Evolutionary conservation across 30 jellyfish, hydroid and myxozoan genomes (phyloP).

Genomic region (Hydractinia echinata): DNA sequence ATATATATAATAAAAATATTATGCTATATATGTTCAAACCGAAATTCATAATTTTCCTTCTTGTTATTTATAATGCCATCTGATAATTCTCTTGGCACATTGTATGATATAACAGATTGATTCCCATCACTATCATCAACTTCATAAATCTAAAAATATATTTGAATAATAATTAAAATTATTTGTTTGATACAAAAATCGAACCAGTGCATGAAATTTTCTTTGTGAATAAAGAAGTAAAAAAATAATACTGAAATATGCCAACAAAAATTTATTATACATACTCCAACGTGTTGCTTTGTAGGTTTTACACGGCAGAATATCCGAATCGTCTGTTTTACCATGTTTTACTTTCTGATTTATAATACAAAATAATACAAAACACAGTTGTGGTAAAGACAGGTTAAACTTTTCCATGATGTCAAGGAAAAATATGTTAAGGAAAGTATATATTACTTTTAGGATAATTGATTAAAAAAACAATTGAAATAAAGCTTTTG

Average conservation of each 20-base stretch:
- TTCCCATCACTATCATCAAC: conserved; percentile 51
- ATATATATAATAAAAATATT: too few species aligned
- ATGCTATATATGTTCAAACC: conserved; percentile 20
- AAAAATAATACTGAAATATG: neutral
- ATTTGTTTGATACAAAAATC: too few species aligned
- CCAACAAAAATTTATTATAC: neutral
- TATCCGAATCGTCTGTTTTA: conserved; percentile 76
- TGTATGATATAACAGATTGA: conserved; percentile 45
- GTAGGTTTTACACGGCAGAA: conserved; percentile 81
- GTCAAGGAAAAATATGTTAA: too few species aligned
- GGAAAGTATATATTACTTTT: too few species aligned
- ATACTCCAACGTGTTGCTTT: conserved; percentile 32
- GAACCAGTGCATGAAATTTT: too few species aligned
- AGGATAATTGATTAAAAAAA: too few species aligned
- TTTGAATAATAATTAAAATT: neutral
- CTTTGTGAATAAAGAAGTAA: too few species aligned
- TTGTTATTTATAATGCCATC: conserved; percentile 74
- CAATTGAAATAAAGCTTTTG: too few species aligned
- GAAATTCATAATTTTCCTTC: conserved; percentile 65
- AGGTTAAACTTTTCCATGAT: too few species aligned
- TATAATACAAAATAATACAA: too few species aligned
- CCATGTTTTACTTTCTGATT: conserved; percentile 31
- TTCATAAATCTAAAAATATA: conserved; percentile 52
- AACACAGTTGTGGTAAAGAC: too few species aligned
- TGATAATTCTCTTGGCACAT: conserved; percentile 67